Evolutionary conservation across 2,888 invertebrate species (phyloP).

Genomic region (Hipparchia semele): DNA sequence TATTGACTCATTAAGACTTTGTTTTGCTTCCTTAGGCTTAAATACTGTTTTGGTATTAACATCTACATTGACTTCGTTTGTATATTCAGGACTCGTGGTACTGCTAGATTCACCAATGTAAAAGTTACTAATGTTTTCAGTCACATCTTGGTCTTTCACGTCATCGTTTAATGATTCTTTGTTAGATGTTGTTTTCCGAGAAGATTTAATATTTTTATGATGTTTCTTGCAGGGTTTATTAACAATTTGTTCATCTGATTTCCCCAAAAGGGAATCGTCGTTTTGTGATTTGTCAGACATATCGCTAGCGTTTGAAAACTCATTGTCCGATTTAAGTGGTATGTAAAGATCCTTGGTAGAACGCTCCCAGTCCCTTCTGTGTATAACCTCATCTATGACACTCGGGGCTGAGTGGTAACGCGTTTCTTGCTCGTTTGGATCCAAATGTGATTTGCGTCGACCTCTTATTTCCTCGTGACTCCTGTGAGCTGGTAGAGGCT

Average conservation of each 20-base stretch:
- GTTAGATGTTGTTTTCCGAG: slow-evolving; percentile 52
- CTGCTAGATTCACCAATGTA: slow-evolving; percentile 62
- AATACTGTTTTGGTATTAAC: slow-evolving; percentile 45
- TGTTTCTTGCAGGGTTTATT: slow-evolving; percentile 67
- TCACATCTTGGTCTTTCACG: slow-evolving; percentile 66
- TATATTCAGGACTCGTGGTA: slow-evolving; percentile 32
- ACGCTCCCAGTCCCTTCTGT: slow-evolving; percentile 73
- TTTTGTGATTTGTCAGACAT: slow-evolving; percentile 39
- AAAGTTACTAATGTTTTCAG: slow-evolving; percentile 56
- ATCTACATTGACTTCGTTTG: slow-evolving; percentile 33
- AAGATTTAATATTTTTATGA: slow-evolving; percentile 70
- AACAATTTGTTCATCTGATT: slow-evolving; percentile 47
- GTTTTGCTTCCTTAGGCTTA: slow-evolving; percentile 67
- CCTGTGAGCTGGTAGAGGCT: slow-evolving; percentile 62
- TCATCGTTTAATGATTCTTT: slow-evolving; percentile 55
- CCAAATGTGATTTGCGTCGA: slow-evolving; percentile 58
- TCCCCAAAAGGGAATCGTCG: slow-evolving; percentile 33
- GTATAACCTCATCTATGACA: slow-evolving; percentile 72
- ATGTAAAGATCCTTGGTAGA: slow-evolving; percentile 69
- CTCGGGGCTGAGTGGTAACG: slow-evolving; percentile 76
- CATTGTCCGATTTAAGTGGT: slow-evolving; percentile 48
- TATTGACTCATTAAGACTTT: slow-evolving; percentile 68
- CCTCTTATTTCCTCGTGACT: slow-evolving; percentile 71
- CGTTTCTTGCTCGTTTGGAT: slow-evolving; percentile 47
- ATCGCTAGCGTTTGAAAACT: slow-evolving; percentile 50